Conservation (phyloP, 92 coral and sea anemone genomes). For the Paramuricea clavata region DNA sequence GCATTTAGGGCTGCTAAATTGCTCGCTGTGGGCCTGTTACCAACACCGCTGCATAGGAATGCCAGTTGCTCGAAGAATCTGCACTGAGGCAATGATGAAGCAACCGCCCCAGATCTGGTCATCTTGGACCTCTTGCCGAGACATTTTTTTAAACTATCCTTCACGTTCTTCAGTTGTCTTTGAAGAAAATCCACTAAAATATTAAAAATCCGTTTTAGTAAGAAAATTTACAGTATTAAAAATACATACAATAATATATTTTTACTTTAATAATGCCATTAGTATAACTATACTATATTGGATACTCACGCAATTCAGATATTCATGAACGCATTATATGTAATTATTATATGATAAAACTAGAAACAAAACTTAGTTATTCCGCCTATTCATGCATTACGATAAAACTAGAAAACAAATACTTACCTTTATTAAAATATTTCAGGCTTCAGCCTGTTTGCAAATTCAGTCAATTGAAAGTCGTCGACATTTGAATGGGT, state of each 20-base stretch:
- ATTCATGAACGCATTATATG: too few species aligned
- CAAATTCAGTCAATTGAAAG: too few species aligned
- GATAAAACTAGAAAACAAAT: too few species aligned
- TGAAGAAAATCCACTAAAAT: constrained; percentile 55
- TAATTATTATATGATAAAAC: too few species aligned
- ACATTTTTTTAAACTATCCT: constrained; percentile 25
- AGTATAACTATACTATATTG: too few species aligned
- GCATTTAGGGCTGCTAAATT: background rate
- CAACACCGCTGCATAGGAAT: constrained; percentile 15
- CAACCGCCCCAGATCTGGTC: constrained; percentile 54
- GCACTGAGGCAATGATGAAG: constrained; percentile 32
- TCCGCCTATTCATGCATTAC: too few species aligned
- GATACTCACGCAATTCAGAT: too few species aligned
- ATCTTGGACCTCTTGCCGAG: constrained; percentile 31
- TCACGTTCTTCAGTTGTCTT: constrained; percentile 49
- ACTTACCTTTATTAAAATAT: too few species aligned
- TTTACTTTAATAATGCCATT: too few species aligned
- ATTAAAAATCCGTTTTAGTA: too few species aligned
- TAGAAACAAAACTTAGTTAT: too few species aligned
- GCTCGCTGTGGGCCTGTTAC: constrained; percentile 40
- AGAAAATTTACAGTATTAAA: background rate
- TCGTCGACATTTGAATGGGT: too few species aligned
- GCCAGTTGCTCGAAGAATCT: constrained; percentile 38
- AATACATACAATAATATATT: background rate
- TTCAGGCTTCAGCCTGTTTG: background rate